Base-by-base conservation (phyloP, 2,797 vertebrate genomes). In the Esox lucius region DNA sequence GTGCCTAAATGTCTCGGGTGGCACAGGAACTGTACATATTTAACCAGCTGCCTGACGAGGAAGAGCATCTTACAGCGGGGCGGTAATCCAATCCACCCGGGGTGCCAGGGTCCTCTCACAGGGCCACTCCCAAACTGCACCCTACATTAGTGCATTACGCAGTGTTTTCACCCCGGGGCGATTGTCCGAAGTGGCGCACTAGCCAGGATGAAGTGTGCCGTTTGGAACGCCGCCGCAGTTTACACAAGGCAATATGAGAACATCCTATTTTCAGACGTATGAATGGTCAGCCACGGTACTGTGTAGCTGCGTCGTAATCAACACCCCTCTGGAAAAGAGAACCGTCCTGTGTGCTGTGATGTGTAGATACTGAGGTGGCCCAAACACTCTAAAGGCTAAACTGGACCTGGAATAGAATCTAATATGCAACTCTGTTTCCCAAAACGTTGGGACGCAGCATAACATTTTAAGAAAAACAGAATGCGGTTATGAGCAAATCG, bases 181-280 rank as follows among this genome's bases (percentile, higher is more conserved):
- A 11, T n/a, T 56, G 22, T 59, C 22, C 3, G 11, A 59, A 59
- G 51, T 19, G 56, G 51, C n/a, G 19, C 51, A 56, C 22, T 59
- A 59, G 24, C 9, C 17, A 12, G 22, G 56, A 24, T 11, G 59
- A 59, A 59, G n/a, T 22, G n/a, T 59, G 56, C 7, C 9, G 24
- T 59, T 24, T 59, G 22, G 22, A 59, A 59, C 5, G 56, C 22
- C 22, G 11, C 0, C 9, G 24, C 56, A 71, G 70, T 33, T 51
- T 71, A 72, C 26, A 62, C 48, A 83, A 19, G 28, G 62, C 73
- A 56, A 68, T 42, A 76, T 35, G 28, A 74, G 22, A n/a, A 15
- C 35, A 26, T n/a, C 8, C 28, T 66, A 49, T 79, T 65, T 71
- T 78, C 28, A 48, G 74, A 68, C 59, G 66, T 8, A 17, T 22